These are phyloP conservation scores for Pseudopipra pipra DNA, from an alignment of 2,113 vertebrate genomes.

Conservation along the genomic window DNA sequence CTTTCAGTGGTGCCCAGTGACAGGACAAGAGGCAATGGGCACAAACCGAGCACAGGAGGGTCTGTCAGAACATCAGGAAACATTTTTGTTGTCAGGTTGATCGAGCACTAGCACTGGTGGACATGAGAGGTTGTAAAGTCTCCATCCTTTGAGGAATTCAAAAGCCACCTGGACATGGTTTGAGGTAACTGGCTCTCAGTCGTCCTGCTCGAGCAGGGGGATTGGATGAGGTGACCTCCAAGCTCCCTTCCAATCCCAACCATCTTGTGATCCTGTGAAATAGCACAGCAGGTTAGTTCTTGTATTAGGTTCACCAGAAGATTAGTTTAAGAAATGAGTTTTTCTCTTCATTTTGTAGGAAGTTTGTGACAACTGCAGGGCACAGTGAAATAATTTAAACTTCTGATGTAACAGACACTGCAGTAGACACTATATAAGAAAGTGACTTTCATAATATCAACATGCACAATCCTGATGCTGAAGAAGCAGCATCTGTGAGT, in stretches of 20 bases:
- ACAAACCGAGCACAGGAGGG: neutral
- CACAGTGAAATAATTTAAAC: neutral
- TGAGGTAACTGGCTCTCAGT: accelerated
- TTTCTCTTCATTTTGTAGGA: neutral
- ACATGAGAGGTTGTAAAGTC: neutral
- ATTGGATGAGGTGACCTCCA: neutral
- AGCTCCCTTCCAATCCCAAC: neutral
- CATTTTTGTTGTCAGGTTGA: neutral
- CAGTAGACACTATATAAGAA: neutral
- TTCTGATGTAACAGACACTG: neutral
- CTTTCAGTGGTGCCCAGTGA: neutral
- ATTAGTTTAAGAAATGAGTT: neutral
- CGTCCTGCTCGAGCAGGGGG: accelerated
- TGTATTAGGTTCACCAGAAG: neutral
- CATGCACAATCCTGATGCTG: neutral
- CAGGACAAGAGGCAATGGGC: neutral
- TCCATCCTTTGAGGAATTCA: neutral
- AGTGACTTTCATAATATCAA: neutral
- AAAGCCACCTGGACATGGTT: neutral
- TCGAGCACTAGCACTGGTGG: neutral
- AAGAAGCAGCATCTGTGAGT: neutral
- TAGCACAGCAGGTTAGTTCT: neutral
- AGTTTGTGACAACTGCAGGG: neutral
- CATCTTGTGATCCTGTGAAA: neutral
- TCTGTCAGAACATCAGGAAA: neutral